phyloP scores from a whole-genome alignment of 2,113 vertebrate species.

The Electrona antarctica region DNA sequence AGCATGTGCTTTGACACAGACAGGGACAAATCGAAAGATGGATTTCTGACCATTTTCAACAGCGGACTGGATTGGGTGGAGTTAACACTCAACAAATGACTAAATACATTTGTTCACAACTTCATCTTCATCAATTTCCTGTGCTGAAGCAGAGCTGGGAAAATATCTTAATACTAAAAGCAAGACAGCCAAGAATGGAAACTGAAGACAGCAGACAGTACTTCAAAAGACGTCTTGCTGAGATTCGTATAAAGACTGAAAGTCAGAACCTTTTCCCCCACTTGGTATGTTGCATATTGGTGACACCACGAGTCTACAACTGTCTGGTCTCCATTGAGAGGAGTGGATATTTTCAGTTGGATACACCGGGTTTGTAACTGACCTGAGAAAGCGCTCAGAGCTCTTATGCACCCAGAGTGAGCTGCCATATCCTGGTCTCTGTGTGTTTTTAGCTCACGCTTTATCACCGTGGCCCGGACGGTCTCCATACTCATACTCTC shows the following conservation, averaged over 20 bases:
- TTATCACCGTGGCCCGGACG: conserved; percentile 89
- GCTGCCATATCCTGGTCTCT: conserved; percentile 82
- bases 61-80: conserved; percentile 26
- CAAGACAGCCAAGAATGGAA: conserved; percentile 23
- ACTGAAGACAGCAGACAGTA: conserved; percentile 14
- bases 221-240: conserved; percentile 41
- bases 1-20: conserved; percentile 56
- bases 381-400: conserved; percentile 86
- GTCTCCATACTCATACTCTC: conserved; percentile 92
- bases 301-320: conserved; percentile 47
- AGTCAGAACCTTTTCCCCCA: conserved; percentile 3
- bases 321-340: conserved; percentile 53
- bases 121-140: conserved; percentile 22
- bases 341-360: conserved; percentile 51
- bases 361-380: conserved; percentile 76
- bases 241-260: conserved; percentile 21
- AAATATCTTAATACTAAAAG: conserved; percentile 27
- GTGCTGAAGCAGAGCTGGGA: conserved; percentile 8
- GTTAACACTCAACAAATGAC: conserved; percentile 36
- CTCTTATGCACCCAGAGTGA: conserved; percentile 86
- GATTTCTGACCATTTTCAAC: conserved; percentile 38
- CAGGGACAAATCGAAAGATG: conserved; percentile 42
- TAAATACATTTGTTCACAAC: conserved; percentile 29
- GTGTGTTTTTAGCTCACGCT: conserved; percentile 89
- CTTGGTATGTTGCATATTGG: conserved; percentile 20